These are phyloP conservation scores for Eristalis tenax DNA, from an alignment of 2,888 invertebrate genomes.

Conservation along the genomic window DNA sequence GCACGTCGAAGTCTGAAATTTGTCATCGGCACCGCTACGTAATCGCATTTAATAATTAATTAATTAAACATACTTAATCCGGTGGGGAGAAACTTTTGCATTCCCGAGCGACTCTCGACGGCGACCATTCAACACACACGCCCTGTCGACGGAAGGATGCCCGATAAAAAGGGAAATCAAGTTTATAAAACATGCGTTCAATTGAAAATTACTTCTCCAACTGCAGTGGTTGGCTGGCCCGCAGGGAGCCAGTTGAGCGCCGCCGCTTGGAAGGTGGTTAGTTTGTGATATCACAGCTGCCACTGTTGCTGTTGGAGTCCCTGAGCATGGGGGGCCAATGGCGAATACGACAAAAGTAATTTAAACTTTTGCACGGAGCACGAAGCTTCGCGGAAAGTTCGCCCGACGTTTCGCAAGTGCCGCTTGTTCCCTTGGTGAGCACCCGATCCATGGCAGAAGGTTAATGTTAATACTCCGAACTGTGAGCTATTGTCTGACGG, in stretches of 20 bases:
- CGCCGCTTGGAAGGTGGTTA: slow-evolving; percentile 41
- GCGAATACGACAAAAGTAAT: slow-evolving; percentile 37
- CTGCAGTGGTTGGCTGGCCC: neutral
- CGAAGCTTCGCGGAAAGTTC: slow-evolving; percentile 27
- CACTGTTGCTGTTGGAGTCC: neutral
- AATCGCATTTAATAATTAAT: slow-evolving; percentile 65
- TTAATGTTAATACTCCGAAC: slow-evolving; percentile 30
- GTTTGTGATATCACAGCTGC: slow-evolving; percentile 37
- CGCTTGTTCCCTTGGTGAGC: neutral
- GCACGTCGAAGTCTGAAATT: slow-evolving; percentile 14
- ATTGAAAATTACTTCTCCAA: neutral
- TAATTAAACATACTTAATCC: slow-evolving; percentile 60
- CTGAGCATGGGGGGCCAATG: neutral
- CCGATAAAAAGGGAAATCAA: slow-evolving; percentile 6
- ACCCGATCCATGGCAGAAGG: neutral
- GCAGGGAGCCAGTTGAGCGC: neutral
- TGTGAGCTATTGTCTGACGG: slow-evolving; percentile 43
- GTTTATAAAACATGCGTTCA: slow-evolving; percentile 15
- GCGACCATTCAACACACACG: neutral
- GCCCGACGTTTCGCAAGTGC: neutral
- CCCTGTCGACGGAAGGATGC: neutral
- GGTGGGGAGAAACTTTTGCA: slow-evolving; percentile 28
- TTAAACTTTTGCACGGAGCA: slow-evolving; percentile 21
- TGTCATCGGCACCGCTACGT: slow-evolving; percentile 45
- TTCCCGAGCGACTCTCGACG: slow-evolving; percentile 12